phyloP scores from a whole-genome alignment of 2,113 vertebrate species.

The Coracopsis vasa region DNA sequence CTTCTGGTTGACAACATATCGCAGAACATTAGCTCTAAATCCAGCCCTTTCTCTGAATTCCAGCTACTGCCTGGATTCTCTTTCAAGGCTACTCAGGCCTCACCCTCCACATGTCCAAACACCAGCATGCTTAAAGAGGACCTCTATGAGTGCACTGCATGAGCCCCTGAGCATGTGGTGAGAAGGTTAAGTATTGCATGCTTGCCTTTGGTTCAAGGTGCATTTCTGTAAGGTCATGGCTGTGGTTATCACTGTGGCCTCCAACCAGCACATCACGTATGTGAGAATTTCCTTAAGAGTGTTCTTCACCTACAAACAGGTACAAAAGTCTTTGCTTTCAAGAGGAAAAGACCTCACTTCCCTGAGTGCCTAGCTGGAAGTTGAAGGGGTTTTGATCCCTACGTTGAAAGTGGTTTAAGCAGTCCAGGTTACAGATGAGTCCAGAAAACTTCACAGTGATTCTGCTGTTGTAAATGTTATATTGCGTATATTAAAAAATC shows the following conservation, averaged over 20 bases:
- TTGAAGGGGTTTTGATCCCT: neutral
- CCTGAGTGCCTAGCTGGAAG: neutral
- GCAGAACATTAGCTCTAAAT: neutral
- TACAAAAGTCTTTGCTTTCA: neutral
- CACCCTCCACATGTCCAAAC: neutral
- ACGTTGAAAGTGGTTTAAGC: neutral
- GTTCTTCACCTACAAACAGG: neutral
- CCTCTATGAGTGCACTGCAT: accelerated
- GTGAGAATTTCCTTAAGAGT: neutral
- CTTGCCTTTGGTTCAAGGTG: neutral
- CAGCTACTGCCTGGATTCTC: neutral
- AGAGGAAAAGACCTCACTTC: neutral
- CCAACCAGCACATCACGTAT: accelerated
- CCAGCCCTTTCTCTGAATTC: neutral
- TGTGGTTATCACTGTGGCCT: neutral
- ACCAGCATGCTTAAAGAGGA: neutral
- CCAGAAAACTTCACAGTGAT: neutral
- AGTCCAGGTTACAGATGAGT: neutral
- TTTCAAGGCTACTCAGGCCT: neutral
- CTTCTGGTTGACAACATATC: neutral
- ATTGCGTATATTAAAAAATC: neutral
- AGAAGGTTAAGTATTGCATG: accelerated
- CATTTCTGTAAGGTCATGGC: accelerated
- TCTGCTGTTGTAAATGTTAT: neutral
- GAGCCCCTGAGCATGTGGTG: accelerated